Percentiles rank a stretch among this genome's conserved stretches.
phyloP scores from a whole-genome alignment of 2,888 invertebrate genomes.

The Platycheirus rosarum region DNA sequence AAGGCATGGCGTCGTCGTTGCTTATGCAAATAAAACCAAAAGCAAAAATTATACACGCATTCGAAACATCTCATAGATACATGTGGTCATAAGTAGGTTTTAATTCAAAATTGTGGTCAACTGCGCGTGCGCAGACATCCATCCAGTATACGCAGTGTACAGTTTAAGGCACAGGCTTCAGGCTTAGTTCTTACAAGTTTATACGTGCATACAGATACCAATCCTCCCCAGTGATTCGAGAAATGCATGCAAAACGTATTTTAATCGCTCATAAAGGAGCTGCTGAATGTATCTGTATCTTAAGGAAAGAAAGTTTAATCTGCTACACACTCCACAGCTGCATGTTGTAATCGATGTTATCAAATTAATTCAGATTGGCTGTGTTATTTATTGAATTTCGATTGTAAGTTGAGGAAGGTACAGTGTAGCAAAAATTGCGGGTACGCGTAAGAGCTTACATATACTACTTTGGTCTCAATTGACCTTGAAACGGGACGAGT shows the following conservation, averaged over 20 bases:
- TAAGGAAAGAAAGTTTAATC: conserved; percentile 55
- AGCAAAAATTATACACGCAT: conserved; percentile 18
- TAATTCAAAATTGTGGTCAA: conserved; percentile 46
- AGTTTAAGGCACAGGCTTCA: too few relatives aligned
- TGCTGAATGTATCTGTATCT: background rate
- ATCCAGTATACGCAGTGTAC: conserved; percentile 19
- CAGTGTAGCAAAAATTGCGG: background rate
- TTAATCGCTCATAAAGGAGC: conserved; percentile 25
- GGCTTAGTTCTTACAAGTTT: too few relatives aligned
- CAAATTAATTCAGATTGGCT: background rate
- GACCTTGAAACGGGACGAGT: conserved; percentile 26
- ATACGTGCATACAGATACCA: too few relatives aligned
- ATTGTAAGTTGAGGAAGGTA: too few relatives aligned
- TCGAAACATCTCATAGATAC: conserved; percentile 39
- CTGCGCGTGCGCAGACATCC: conserved; percentile 54
- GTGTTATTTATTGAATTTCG: too few relatives aligned
- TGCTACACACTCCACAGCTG: background rate
- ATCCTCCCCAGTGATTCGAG: too few relatives aligned
- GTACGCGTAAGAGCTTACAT: background rate
- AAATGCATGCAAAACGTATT: background rate
- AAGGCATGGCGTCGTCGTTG: background rate
- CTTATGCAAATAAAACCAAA: conserved; percentile 43
- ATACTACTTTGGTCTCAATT: background rate
- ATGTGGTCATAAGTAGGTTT: conserved; percentile 50
- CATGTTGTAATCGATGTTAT: conserved; percentile 44